A percentile compares a stretch with the other conserved stretches of the same genome.
phyloP scores from a whole-genome alignment of 2,797 vertebrate species.

The Oreochromis mossambicus region DNA sequence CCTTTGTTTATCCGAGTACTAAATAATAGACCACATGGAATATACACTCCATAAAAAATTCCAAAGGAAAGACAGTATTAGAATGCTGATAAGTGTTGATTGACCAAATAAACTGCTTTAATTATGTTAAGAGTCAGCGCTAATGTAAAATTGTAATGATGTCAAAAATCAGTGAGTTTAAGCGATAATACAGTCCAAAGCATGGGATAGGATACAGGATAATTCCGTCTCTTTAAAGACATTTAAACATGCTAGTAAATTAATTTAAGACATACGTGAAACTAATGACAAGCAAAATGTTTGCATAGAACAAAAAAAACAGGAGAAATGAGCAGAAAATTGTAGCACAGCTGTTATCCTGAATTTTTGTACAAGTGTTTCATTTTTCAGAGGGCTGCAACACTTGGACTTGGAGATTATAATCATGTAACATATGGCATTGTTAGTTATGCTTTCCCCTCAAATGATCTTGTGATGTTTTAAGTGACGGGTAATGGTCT shows the following conservation, averaged over 20 bases:
- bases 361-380: background rate
- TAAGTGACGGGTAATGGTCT: background rate
- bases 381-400: background rate
- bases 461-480: background rate
- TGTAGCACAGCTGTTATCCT: background rate
- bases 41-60: background rate
- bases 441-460: background rate
- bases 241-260: background rate
- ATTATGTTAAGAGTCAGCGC: background rate
- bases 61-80: slow-evolving; percentile 28
- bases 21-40: background rate
- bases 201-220: background rate
- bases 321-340: background rate
- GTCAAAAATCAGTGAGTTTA: background rate
- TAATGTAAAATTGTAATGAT: background rate
- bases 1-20: background rate
- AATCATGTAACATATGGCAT: background rate
- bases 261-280: background rate
- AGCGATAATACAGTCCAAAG: background rate
- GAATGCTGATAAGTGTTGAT: background rate
- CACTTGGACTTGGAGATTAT: background rate
- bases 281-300: background rate
- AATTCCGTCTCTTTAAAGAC: background rate
- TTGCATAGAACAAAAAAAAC: background rate
- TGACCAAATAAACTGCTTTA: slow-evolving; percentile 47